Evolutionary conservation across 1,140 invertebrate species (phyloP), one percentile per base, ranked within the genome.

Genomic region (Dinoponera quadriceps): DNA sequence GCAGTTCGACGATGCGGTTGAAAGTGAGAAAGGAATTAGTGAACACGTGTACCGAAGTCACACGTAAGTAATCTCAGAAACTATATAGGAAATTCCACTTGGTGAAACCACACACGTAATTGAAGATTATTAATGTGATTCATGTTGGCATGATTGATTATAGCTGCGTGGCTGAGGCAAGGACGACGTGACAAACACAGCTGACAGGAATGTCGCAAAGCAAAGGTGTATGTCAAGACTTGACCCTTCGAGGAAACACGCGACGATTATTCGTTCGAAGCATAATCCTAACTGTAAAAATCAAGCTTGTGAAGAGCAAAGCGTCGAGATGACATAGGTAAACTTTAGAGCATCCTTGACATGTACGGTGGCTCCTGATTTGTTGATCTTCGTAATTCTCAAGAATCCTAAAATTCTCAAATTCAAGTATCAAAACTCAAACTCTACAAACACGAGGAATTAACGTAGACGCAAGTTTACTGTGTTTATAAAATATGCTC

Each of bases 131-230:
- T 20, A 71, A 7, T 38, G 16, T 55, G 20, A 69, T 22, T 38
- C 16, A 13, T 18, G 20, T 20, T 44, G 4, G 22, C 38, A 27
- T 22, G n/a, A 1, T 63, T 63, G 27, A 29, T 55, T 38, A 4
- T 9, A 66, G 16, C 27, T 16, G 33, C 13, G 20, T 14, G 22
- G 7, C 69, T 57, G n/a, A 57, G n/a, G 13, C 16, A 44, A 27
- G 20, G 33, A 18, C 75, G 57, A 22, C 57, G 69, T 69, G 75
- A 80, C 25, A 57, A 55, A n/a, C 14, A 59, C 51, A 69, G 33
- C 22, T 69, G 33, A 78, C n/a, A 25, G 27, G 4, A 57, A 57
- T 59, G 33, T 9, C 18, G 9, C 44, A n/a, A 49, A 16, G n/a
- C 0, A 44, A 44, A 59, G 25, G 25, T 14, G 22, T 2, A 3